Conservation (phyloP, 2,888 invertebrate species). For the Serrognathus titanus region DNA sequence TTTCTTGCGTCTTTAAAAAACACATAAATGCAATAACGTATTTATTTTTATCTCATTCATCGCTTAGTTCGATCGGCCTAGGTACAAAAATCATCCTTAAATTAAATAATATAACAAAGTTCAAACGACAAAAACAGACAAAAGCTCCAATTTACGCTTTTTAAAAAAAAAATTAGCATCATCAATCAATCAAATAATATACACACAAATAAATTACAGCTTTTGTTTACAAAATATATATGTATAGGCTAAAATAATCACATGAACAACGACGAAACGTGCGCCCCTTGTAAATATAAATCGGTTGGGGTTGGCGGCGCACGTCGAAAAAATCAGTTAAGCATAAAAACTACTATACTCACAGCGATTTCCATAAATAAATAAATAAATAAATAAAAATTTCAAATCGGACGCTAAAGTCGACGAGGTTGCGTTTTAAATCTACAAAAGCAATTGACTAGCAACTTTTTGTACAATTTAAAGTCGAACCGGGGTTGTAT, state of each 20-base stretch:
- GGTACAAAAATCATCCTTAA: no score
- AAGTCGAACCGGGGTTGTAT: not conserved
- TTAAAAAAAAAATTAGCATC: constrained; percentile 1
- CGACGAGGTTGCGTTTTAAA: not conserved
- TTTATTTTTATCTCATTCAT: no score
- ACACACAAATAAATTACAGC: constrained; percentile 4
- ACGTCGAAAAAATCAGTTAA: no score
- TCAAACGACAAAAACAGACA: not conserved
- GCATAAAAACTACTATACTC: no score
- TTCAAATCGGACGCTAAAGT: not conserved
- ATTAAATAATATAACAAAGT: no score
- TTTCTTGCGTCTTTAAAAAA: no score
- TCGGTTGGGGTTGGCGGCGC: not conserved
- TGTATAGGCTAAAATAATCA: constrained; percentile 3
- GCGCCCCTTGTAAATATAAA: not conserved
- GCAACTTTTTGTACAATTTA: constrained; percentile 5
- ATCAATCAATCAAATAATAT: not conserved
- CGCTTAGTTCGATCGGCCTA: no score
- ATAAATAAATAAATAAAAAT: constrained; percentile 1
- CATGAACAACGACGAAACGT: constrained; percentile 1
- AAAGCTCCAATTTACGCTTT: constrained; percentile 5
- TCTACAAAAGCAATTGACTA: constrained; percentile 1
- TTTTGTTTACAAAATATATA: constrained; percentile 5
- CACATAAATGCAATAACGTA: no score
- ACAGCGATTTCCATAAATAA: not conserved